Evolutionary conservation across 2,888 invertebrate genomes (phyloP), one percentile per base, ranked within the genome.

Genomic region (Elmis aenea): DNA sequence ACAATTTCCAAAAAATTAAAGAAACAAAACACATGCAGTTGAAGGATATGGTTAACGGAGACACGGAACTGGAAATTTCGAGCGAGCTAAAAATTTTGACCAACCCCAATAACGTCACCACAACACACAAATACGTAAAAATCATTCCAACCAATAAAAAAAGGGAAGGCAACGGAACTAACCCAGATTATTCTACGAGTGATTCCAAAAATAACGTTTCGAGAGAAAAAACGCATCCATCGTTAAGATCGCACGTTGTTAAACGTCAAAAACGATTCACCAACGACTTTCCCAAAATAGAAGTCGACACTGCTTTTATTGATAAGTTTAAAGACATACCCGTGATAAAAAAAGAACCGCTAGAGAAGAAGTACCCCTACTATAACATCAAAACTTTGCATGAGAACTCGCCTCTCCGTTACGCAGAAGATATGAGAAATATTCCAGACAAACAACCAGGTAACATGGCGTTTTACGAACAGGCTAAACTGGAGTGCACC

Each of bases 391-490:
- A 46, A 25, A 44, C 52, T 9, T 45, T 78, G 0, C 66, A 72
- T 31, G 69, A 67, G 50, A 62, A 77, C 51, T 83, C 84, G 0
- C 79, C 83, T 0, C 57, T 85, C 12, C 70, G 77, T 20, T 85
- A 85, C 54, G 76, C 81, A 1, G 75, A 81, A 56, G 75, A 81
- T 65, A 68, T 82, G 1, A 64, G 69, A 35, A 68, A 72, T 4
- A 73, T 83, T 13, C 85, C 85, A 0, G 66, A 63, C 15, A 85
- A 85, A 65, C 72, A 73, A 0, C 66, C 68, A 5, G 78, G 79
- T n/a, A 75, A 78, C 6, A 77, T 81, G 57, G 79, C 82, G 38
- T 85, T 86, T 64, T 86, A 86, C 51, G 75, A 80, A 41, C 57
- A 60, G 37, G 81, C 82, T 0, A 55, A 53, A 40, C 59, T 70